phyloP scores from a whole-genome alignment of 1,140 invertebrate species.

The Stegodyphus dumicola region DNA sequence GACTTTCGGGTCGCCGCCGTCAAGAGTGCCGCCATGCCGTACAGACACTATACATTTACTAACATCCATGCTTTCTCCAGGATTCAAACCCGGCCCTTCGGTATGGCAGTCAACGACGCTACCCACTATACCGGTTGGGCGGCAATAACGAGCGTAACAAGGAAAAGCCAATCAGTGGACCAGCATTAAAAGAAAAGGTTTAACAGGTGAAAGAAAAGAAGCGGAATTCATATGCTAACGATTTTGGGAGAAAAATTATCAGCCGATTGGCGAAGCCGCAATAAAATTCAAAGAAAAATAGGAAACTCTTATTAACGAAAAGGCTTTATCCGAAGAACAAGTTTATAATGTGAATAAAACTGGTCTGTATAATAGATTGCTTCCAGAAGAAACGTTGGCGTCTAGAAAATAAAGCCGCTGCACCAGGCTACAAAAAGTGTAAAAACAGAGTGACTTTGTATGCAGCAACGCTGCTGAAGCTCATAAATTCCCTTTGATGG shows the following conservation, averaged over 20 bases:
- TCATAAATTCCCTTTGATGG: slow-evolving; percentile 8
- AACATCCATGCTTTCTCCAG: too few relatives aligned
- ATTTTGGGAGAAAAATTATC: background rate
- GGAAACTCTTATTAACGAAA: slow-evolving; percentile 1
- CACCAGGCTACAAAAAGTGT: background rate
- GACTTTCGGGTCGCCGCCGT: too few relatives aligned
- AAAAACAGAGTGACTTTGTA: background rate
- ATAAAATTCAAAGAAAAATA: background rate
- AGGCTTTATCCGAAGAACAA: background rate
- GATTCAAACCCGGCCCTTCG: too few relatives aligned
- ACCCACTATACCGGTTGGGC: background rate
- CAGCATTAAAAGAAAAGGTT: too few relatives aligned
- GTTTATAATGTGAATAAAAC: background rate
- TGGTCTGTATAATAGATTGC: background rate
- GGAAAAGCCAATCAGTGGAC: too few relatives aligned
- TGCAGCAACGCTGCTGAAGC: background rate
- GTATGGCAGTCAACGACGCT: background rate
- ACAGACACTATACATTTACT: too few relatives aligned
- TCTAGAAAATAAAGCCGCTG: background rate
- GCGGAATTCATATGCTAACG: background rate
- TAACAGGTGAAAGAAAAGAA: background rate
- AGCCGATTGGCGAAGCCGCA: background rate
- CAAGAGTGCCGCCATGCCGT: too few relatives aligned
- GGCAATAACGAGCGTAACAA: too few relatives aligned
- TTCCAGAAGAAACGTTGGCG: background rate